Percentiles rank a stretch among this genome's conserved stretches.
Evolutionary conservation across 2,113 vertebrate genomes (phyloP).

Genomic region (Daphoenositta chrysoptera): DNA sequence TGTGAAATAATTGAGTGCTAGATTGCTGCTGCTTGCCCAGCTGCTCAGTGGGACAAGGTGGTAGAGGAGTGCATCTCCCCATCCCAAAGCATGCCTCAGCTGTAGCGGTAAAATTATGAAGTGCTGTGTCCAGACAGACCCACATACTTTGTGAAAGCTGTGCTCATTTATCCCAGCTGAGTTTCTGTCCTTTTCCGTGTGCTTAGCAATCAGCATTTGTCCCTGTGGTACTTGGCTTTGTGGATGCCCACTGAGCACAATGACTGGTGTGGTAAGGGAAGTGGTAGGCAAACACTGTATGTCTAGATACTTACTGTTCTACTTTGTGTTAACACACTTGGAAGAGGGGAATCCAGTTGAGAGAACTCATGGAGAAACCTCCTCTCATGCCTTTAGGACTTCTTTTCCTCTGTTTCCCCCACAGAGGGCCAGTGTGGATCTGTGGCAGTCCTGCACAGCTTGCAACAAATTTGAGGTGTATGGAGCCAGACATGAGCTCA

Average conservation of each 20-base stretch:
- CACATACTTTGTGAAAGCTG: not conserved
- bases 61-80: not conserved
- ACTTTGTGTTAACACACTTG: rapidly evolving
- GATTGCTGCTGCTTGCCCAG: not conserved
- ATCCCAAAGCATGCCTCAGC: not conserved
- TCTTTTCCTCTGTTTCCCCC: not conserved
- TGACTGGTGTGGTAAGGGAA: not conserved
- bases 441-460: not conserved
- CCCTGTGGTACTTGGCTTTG: not conserved
- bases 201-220: not conserved
- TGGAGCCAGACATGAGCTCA: not conserved
- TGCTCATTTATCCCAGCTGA: not conserved
- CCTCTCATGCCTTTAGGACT: not conserved
- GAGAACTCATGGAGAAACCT: not conserved
- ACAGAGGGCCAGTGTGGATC: not conserved
- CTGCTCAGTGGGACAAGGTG: not conserved
- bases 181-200: not conserved
- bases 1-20: not conserved
- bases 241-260: rapidly evolving
- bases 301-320: not conserved
- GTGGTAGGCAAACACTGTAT: not conserved
- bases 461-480: not conserved
- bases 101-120: not conserved
- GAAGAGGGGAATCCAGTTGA: not conserved
- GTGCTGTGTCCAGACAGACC: not conserved